Evolutionary conservation across 1,140 invertebrate species (phyloP).

Genomic region (Drosophila chauvacae): DNA sequence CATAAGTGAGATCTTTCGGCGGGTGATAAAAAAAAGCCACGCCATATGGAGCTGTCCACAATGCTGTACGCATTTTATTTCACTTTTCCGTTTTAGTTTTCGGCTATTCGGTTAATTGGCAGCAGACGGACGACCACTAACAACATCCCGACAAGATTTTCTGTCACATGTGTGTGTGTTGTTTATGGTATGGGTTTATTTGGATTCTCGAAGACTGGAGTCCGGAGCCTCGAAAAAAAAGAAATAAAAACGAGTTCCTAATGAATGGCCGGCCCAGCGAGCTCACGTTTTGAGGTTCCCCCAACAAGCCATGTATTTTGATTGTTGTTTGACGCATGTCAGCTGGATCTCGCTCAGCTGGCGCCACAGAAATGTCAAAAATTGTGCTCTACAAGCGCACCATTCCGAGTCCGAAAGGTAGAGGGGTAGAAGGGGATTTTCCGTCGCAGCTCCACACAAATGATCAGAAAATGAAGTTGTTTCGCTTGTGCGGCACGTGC

Average conservation of each 20-base stretch:
- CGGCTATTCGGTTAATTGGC: conserved; percentile 73
- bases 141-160: conserved; percentile 72
- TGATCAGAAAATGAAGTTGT: conserved; percentile 78
- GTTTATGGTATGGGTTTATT: conserved; percentile 39
- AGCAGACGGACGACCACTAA: conserved; percentile 28
- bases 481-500: conserved; percentile 81
- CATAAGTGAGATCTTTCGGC: conserved; percentile 65
- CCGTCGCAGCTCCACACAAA: conserved; percentile 55
- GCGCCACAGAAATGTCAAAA: conserved; percentile 82
- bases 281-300: conserved; percentile 69
- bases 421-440: conserved; percentile 9
- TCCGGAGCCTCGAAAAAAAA: conserved; percentile 17
- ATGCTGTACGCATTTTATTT: conserved; percentile 49
- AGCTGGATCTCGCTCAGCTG: conserved; percentile 67
- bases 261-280: conserved; percentile 78
- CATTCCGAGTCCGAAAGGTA: neutral
- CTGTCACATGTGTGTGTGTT: conserved; percentile 50
- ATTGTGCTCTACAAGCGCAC: conserved; percentile 71
- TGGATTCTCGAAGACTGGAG: conserved; percentile 28
- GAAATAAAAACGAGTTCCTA: conserved; percentile 73
- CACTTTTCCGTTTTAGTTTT: conserved; percentile 29
- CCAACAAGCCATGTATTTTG: conserved; percentile 69
- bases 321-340: conserved; percentile 83
- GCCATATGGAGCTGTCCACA: conserved; percentile 40
- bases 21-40: conserved; percentile 47